Evolutionary conservation across 2,888 invertebrate species (phyloP).

Genomic region (Drosophila birchii): DNA sequence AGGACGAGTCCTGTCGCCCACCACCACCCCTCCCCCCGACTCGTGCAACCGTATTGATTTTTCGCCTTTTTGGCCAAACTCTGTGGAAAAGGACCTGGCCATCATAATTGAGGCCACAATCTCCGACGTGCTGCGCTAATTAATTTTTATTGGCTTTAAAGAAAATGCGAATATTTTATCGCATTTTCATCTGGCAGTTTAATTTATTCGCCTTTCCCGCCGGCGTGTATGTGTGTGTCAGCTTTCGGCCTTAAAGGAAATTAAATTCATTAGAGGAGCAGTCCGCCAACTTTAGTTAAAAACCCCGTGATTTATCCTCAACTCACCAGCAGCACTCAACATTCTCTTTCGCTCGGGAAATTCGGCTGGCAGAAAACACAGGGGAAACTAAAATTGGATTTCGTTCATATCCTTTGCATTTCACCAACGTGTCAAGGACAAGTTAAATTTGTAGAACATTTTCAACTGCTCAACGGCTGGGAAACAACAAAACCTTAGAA

Average conservation of each 20-base stretch:
- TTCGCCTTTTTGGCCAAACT: constrained; percentile 49
- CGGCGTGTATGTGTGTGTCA: constrained; percentile 3
- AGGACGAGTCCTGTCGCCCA: constrained; percentile 30
- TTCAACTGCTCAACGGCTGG: constrained; percentile 39
- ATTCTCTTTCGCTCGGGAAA: constrained; percentile 8
- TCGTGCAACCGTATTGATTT: constrained; percentile 35
- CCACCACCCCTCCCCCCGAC: background rate
- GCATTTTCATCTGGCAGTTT: constrained; percentile 21
- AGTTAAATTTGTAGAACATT: constrained; percentile 66
- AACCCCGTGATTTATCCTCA: constrained; percentile 25
- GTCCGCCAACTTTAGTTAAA: constrained; percentile 25
- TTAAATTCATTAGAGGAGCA: constrained; percentile 23
- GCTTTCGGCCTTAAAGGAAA: constrained; percentile 19
- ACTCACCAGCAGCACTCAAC: constrained; percentile 17
- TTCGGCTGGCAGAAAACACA: constrained; percentile 20
- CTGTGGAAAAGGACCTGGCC: constrained; percentile 24
- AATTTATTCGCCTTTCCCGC: constrained; percentile 20
- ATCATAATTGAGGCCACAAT: constrained; percentile 67
- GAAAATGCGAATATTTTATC: constrained; percentile 24
- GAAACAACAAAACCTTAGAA: constrained; percentile 42
- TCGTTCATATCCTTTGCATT: constrained; percentile 37
- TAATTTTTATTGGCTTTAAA: constrained; percentile 73
- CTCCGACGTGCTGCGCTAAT: constrained; percentile 62
- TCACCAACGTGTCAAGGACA: constrained; percentile 64
- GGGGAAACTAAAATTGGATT: constrained; percentile 60